These are phyloP conservation scores for Leptinotarsa rubiginosa DNA, from an alignment of 2,888 invertebrate species.

Conservation along the genomic window DNA sequence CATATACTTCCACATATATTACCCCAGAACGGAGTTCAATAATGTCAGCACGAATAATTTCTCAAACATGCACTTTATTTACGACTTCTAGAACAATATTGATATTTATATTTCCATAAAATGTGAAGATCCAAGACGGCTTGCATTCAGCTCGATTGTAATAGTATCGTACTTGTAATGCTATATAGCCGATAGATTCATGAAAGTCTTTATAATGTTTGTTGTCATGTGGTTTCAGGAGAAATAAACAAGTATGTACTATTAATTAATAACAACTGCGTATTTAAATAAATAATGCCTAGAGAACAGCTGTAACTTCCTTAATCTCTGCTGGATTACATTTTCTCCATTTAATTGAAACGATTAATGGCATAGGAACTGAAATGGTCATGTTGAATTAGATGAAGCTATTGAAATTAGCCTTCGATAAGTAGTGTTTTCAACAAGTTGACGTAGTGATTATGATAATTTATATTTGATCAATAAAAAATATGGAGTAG, in stretches of 20 bases:
- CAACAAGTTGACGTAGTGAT: background rate
- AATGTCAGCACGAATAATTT: constrained; percentile 16
- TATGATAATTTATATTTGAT: background rate
- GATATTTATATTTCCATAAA: constrained; percentile 27
- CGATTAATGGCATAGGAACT: constrained; percentile 35
- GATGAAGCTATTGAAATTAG: background rate
- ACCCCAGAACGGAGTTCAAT: constrained; percentile 1
- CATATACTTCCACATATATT: constrained; percentile 11
- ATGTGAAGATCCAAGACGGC: constrained; percentile 19
- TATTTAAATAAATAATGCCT: constrained; percentile 46
- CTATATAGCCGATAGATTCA: constrained; percentile 23
- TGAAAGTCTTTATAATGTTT: constrained; percentile 36
- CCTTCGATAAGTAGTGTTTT: background rate
- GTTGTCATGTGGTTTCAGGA: constrained; percentile 38
- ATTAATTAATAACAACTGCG: constrained; percentile 44
- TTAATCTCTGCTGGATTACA: constrained; percentile 39
- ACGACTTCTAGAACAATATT: constrained; percentile 16
- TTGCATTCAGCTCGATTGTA: constrained; percentile 11
- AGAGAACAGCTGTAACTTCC: constrained; percentile 44
- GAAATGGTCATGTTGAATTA: background rate
- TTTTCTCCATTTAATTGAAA: constrained; percentile 44
- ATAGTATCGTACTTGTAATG: constrained; percentile 27
- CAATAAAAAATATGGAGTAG: no score
- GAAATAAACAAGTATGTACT: constrained; percentile 39
- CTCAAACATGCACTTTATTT: constrained; percentile 4